phyloP scores from a whole-genome alignment of 2,888 invertebrate species.

The Protonemura montana region DNA sequence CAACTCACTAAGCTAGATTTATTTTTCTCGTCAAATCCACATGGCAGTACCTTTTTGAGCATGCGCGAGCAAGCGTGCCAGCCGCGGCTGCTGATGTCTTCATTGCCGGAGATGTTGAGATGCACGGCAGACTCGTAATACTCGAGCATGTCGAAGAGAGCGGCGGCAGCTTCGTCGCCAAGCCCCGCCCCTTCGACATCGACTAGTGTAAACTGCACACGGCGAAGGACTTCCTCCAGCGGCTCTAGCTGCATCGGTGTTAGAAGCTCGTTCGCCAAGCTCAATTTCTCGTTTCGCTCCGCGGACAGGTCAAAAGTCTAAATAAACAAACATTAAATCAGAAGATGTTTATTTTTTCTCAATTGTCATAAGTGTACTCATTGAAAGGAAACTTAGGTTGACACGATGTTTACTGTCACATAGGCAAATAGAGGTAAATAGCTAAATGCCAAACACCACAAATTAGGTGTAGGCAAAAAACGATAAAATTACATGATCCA shows the following conservation, averaged over 20 bases:
- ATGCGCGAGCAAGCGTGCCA: constrained; percentile 85
- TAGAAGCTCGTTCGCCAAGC: constrained; percentile 67
- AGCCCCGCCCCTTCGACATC: constrained; percentile 73
- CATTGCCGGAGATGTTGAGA: constrained; percentile 79
- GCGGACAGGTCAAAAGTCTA: constrained; percentile 58
- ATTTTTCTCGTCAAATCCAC: constrained; percentile 41
- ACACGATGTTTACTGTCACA: too few species aligned
- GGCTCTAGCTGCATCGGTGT: constrained; percentile 78
- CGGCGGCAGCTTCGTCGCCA: constrained; percentile 77
- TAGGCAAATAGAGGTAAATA: too few species aligned
- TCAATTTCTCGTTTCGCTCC: constrained; percentile 68
- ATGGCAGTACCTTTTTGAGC: constrained; percentile 72
- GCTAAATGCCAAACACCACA: too few species aligned
- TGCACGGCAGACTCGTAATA: constrained; percentile 85
- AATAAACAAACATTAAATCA: not conserved
- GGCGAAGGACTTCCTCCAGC: constrained; percentile 81
- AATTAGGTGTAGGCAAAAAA: too few species aligned
- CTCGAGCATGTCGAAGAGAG: constrained; percentile 90
- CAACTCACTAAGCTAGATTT: too few species aligned
- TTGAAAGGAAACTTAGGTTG: too few species aligned
- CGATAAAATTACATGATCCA: too few species aligned
- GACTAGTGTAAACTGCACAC: constrained; percentile 75
- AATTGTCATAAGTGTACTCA: too few species aligned
- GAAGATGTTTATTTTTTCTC: too few species aligned
- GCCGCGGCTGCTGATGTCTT: constrained; percentile 77